Evolutionary conservation across 2,888 invertebrate species (phyloP).

Genomic region (Epistrophe grossulariae): DNA sequence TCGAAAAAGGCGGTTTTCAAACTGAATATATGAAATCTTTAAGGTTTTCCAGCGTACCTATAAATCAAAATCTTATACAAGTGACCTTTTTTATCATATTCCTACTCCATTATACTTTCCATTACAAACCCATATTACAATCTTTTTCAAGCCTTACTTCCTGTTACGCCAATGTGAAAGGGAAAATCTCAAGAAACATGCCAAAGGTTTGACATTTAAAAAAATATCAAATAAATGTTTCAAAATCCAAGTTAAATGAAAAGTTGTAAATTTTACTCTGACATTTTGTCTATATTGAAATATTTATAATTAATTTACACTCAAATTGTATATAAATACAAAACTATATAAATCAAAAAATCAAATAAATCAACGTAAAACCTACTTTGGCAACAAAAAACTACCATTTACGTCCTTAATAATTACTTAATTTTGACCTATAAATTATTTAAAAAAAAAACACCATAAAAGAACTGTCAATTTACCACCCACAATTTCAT

Average conservation of each 20-base stretch:
- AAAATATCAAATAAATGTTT: neutral
- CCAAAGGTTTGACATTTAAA: neutral
- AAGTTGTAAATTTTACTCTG: neutral
- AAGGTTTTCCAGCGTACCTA: too few species aligned
- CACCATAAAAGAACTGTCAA: slow-evolving; percentile 28
- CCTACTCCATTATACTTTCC: too few species aligned
- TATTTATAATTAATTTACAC: neutral
- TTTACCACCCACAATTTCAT: slow-evolving; percentile 54
- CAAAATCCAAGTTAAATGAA: neutral
- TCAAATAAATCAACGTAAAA: neutral
- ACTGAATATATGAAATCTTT: too few species aligned
- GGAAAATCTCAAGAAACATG: neutral
- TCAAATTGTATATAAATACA: neutral
- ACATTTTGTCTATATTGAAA: neutral
- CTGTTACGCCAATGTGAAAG: neutral
- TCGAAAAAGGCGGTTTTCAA: too few species aligned
- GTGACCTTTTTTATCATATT: too few species aligned
- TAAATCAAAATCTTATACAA: too few species aligned
- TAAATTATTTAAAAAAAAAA: neutral
- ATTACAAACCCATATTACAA: too few species aligned
- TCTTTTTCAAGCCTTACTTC: too few species aligned
- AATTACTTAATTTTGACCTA: slow-evolving; percentile 15
- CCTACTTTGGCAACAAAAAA: neutral
- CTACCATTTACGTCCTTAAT: neutral
- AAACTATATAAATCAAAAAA: neutral